These are phyloP conservation scores for Fissipunctia ypsillon DNA, from an alignment of 2,888 invertebrate species.

Conservation along the genomic window DNA sequence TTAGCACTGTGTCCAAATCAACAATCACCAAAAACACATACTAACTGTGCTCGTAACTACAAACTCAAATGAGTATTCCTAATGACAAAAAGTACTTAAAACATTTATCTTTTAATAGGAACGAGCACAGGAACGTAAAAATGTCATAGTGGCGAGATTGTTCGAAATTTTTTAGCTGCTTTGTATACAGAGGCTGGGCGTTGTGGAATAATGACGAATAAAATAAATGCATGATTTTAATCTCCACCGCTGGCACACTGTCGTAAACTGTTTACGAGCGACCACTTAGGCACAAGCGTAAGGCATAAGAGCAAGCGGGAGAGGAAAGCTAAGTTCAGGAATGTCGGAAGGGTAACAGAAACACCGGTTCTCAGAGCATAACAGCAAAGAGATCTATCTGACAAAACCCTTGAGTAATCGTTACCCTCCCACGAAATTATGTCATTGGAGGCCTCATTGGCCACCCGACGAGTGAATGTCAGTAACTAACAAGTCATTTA, in stretches of 20 bases:
- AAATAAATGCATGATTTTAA: constrained; percentile 90
- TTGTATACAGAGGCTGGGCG: constrained; percentile 59
- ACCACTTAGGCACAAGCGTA: constrained; percentile 74
- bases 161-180: constrained; percentile 53
- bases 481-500: too few species aligned
- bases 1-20: constrained; percentile 3
- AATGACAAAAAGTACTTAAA: constrained; percentile 59
- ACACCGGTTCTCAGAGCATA: too few species aligned
- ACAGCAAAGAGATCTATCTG: too few species aligned
- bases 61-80: constrained; percentile 34
- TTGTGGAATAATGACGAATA: constrained; percentile 86
- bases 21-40: background rate
- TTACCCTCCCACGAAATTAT: too few species aligned
- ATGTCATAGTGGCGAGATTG: constrained; percentile 49
- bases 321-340: too few species aligned
- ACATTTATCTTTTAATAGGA: constrained; percentile 60
- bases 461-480: too few species aligned
- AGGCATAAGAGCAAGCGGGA: constrained; percentile 60
- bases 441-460: too few species aligned
- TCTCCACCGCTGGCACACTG: constrained; percentile 82
- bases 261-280: constrained; percentile 89
- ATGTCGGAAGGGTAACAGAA: too few species aligned
- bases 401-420: too few species aligned
- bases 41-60: too few species aligned
- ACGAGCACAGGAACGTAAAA: constrained; percentile 48